Evolutionary conservation across 1,140 invertebrate species (phyloP), one percentile per base, ranked within the genome.

Genomic region (Drosophila ambigua): DNA sequence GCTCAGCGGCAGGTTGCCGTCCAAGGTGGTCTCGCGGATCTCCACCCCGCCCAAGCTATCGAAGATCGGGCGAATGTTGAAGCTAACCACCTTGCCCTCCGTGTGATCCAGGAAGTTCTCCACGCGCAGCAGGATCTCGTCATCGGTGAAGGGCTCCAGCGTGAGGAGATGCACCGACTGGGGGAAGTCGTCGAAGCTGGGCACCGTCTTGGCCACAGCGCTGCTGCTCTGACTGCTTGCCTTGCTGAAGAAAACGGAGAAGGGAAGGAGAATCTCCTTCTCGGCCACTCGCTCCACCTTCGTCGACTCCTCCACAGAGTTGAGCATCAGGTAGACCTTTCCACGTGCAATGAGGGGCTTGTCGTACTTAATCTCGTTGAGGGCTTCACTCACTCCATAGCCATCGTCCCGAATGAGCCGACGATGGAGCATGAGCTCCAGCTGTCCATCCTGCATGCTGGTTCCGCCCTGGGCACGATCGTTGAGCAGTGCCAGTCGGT

Each of bases 341-440:
- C 98, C 98, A 75, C 95, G 93, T 0, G 95, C 95, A 2, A 99
- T 95, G 5, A 99, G 91, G 1, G 98, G 97, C 73, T 93, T 87
- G 2, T 94, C 94, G 73, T 93, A 95, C 0, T 95, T 97, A 2
- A 94, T 94, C 93, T 99, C 98, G 89, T 99, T 97, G 0, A 99
- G 91, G 0, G 98, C 94, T 93, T 99, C 98, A 0, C 93, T 96
- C 0, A 99, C 98, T n/a, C 98, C 98, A 77, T 98, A 98, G 2
- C 95, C 95, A 92, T 99, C 98, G 87, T 99, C 98, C 54, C 95
- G 93, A 1, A 98, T 85, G n/a, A 98, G 92, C 57, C 98, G 93
- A 63, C 98, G 94, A 91, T 99, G 98, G 20, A 98, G 94, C 96
- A 97, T 97, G 0, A 97, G 79, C 90, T 97, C 96, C 5, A 97